Percentiles rank a stretch among this genome's conserved stretches.
These are phyloP conservation scores for Saccostrea glomerata DNA, from an alignment of 1,140 invertebrate genomes.

Conservation along the genomic window DNA sequence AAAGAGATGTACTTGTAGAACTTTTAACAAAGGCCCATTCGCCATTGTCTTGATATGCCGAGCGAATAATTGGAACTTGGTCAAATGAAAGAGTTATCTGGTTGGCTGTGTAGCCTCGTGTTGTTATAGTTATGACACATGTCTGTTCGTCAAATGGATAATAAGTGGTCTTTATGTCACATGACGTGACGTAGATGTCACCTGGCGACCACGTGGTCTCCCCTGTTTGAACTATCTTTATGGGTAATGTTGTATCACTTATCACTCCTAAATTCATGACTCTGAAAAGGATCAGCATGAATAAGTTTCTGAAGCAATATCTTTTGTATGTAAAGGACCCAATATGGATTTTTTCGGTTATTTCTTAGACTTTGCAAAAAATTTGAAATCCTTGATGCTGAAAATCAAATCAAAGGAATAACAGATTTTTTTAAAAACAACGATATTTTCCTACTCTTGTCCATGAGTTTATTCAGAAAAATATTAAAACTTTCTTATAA, in stretches of 20 bases:
- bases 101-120: conserved; percentile 58
- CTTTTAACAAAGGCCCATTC: conserved; percentile 36
- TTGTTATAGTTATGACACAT: conserved; percentile 80
- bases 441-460: too few relatives aligned
- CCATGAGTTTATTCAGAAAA: too few relatives aligned
- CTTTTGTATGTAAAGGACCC: too few relatives aligned
- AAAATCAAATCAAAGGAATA: too few relatives aligned
- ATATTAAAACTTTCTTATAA: too few relatives aligned
- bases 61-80: neutral
- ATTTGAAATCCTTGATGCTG: too few relatives aligned
- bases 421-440: too few relatives aligned
- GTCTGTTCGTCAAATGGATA: conserved; percentile 87
- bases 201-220: conserved; percentile 56
- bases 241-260: neutral
- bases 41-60: conserved; percentile 39
- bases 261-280: conserved; percentile 33
- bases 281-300: neutral
- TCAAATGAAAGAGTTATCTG: conserved; percentile 47
- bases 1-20: neutral
- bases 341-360: too few relatives aligned
- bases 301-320: too few relatives aligned
- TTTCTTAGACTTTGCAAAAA: too few relatives aligned
- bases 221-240: conserved; percentile 37
- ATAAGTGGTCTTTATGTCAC: conserved; percentile 90
- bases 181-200: conserved; percentile 83